Conservation (phyloP, 2,797 vertebrate genomes). For the Sciurus vulgaris region DNA sequence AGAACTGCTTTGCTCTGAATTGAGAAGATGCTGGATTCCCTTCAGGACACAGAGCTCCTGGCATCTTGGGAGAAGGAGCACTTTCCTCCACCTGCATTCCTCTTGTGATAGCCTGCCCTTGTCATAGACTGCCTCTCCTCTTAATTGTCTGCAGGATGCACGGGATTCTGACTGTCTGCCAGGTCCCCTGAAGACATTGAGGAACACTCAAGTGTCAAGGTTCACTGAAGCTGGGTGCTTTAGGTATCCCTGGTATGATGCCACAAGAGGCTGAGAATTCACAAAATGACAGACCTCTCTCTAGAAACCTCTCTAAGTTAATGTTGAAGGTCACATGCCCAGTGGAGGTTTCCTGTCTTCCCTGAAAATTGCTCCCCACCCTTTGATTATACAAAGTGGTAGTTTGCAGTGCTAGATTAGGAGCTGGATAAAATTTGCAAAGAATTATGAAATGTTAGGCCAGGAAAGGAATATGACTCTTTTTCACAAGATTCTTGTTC, state of each 20-base stretch:
- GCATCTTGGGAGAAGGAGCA: constrained; percentile 22
- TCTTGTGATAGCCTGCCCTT: neutral
- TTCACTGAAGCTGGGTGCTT: neutral
- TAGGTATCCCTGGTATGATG: neutral
- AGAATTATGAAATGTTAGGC: neutral
- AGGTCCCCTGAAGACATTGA: neutral
- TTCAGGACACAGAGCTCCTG: neutral
- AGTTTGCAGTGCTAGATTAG: neutral
- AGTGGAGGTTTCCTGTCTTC: neutral
- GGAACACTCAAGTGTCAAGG: neutral
- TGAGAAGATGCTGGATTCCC: neutral
- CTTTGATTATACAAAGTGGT: neutral
- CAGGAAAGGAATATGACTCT: neutral
- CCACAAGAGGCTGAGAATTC: neutral
- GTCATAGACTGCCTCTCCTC: neutral
- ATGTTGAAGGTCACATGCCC: neutral
- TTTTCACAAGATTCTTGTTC: neutral
- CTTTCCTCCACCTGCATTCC: neutral
- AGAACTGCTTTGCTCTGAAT: neutral
- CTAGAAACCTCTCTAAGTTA: neutral
- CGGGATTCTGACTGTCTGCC: neutral
- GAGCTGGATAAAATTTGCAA: neutral
- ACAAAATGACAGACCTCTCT: neutral
- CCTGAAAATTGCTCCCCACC: neutral
- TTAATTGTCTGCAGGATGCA: neutral